phyloP scores from a whole-genome alignment of 92 coral and sea anemone genomes.

The Virgularia gustaviana region DNA sequence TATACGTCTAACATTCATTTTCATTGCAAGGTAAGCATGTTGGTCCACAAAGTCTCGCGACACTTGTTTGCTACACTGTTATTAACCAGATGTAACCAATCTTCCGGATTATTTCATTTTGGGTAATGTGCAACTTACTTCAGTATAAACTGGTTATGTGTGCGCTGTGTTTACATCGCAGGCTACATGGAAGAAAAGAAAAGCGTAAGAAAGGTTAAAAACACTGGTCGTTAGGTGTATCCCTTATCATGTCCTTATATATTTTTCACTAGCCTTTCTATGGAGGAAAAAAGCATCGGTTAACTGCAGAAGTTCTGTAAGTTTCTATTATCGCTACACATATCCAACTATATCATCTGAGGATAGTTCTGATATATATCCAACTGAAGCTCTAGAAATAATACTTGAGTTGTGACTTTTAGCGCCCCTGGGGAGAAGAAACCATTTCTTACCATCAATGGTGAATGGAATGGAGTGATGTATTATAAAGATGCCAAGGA shows the following conservation, averaged over 20 bases:
- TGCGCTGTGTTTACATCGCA: no score
- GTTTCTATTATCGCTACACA: conserved; percentile 27
- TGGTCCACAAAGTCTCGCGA: neutral
- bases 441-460: conserved; percentile 72
- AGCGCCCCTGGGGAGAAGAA: conserved; percentile 94
- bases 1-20: conserved; percentile 81
- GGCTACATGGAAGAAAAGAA: no score
- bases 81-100: no score
- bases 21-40: conserved; percentile 79
- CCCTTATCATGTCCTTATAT: no score
- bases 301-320: conserved; percentile 81
- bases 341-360: neutral
- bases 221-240: no score
- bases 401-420: neutral
- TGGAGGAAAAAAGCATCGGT: conserved; percentile 91
- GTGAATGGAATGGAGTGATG: conserved; percentile 99
- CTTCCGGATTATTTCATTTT: no score
- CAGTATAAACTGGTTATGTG: no score
- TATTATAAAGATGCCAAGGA: conserved; percentile 68
- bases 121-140: no score
- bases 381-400: no score
- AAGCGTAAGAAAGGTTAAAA: no score
- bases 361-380: neutral
- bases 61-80: neutral
- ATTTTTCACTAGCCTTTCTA: conserved; percentile 99